These are phyloP conservation scores for Odontocerum albicorne DNA, from an alignment of 2,888 invertebrate species.

Conservation along the genomic window DNA sequence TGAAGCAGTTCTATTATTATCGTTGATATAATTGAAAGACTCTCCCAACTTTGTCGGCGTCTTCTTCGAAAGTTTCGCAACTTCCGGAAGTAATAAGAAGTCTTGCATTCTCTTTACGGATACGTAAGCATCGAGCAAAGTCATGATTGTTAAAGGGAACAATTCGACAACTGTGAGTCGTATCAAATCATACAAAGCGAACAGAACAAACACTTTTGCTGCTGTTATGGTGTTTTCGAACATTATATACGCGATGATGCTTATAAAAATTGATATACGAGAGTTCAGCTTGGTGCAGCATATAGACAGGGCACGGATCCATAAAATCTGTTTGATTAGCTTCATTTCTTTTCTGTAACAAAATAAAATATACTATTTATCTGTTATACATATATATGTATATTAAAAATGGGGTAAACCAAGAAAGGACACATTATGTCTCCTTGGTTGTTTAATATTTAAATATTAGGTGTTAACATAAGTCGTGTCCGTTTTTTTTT, in stretches of 20 bases:
- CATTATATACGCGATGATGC: constrained; percentile 69
- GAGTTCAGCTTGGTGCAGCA: constrained; percentile 77
- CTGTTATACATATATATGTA: too few relatives aligned
- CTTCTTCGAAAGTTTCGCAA: constrained; percentile 34
- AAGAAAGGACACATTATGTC: too few relatives aligned
- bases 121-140: constrained; percentile 74
- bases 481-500: too few relatives aligned
- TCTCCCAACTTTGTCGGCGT: constrained; percentile 6
- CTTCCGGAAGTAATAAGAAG: constrained; percentile 57
- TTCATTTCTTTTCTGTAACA: constrained; percentile 65
- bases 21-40: too few relatives aligned
- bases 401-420: too few relatives aligned
- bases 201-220: constrained; percentile 75
- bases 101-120: constrained; percentile 72
- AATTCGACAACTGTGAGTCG: constrained; percentile 79
- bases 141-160: constrained; percentile 76
- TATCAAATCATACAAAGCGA: constrained; percentile 79
- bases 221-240: constrained; percentile 69
- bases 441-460: too few relatives aligned
- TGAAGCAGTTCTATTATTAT: constrained; percentile 9
- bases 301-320: constrained; percentile 67
- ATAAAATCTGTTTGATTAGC: constrained; percentile 66
- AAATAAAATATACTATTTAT: too few relatives aligned
- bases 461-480: too few relatives aligned
- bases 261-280: constrained; percentile 75